Conservation (phyloP, 2,113 vertebrate genomes). For the Crotalus viridis region DNA sequence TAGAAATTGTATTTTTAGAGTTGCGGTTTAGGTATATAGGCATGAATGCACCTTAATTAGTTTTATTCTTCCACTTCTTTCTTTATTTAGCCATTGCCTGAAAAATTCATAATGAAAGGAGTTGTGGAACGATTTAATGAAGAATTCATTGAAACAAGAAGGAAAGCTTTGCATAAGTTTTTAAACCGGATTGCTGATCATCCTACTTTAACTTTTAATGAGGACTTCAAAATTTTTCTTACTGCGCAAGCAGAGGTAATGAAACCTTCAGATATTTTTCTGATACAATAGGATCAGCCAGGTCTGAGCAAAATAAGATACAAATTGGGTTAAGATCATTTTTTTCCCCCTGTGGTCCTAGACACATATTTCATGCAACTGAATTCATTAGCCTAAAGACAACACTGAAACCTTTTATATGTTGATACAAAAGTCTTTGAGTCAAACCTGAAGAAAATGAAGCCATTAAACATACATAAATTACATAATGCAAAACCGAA, state of each 20-base stretch:
- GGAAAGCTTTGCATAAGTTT: constrained; percentile 89
- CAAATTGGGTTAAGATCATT: neutral
- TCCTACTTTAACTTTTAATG: constrained; percentile 88
- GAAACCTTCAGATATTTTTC: constrained; percentile 21
- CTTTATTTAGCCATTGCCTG: constrained; percentile 84
- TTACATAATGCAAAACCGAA: neutral
- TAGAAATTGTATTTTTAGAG: neutral
- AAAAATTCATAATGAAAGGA: constrained; percentile 95
- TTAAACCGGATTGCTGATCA: constrained; percentile 88
- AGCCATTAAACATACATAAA: neutral
- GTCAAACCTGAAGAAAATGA: neutral
- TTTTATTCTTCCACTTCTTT: neutral
- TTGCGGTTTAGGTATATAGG: neutral
- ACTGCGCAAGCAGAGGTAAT: constrained; percentile 84
- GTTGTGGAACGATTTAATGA: constrained; percentile 95
- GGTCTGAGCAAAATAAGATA: neutral
- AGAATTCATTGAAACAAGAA: constrained; percentile 92
- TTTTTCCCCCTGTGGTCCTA: neutral
- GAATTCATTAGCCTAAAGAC: neutral
- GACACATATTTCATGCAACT: neutral
- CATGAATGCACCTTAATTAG: neutral
- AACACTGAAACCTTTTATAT: neutral
- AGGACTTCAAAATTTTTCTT: constrained; percentile 91
- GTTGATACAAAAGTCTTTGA: neutral
- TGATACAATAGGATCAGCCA: neutral